A percentile compares a stretch with the other conserved stretches of the same genome.
Conservation (phyloP, 2,797 vertebrate genomes). For the Clarias fuscus region DNA sequence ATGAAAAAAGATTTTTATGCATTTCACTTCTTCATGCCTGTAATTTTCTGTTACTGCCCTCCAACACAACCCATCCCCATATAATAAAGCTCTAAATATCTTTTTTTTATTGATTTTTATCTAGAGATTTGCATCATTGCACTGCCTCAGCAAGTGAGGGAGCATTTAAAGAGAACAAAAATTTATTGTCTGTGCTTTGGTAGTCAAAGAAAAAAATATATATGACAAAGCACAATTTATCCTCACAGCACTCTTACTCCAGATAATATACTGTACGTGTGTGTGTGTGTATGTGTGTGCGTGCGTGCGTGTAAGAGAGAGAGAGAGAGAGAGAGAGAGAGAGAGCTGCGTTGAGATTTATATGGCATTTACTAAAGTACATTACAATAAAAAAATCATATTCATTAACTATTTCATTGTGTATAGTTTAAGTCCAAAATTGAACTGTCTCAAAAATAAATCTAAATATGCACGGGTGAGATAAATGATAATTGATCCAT, state of each 20-base stretch:
- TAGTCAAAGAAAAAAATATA: constrained; percentile 60
- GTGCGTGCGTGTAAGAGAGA: not conserved
- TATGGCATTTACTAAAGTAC: constrained; percentile 38
- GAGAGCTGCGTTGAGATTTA: constrained; percentile 61
- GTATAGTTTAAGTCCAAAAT: not conserved
- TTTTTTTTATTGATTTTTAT: constrained; percentile 65
- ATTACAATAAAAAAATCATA: constrained; percentile 62
- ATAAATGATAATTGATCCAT: not conserved
- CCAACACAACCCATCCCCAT: constrained; percentile 49
- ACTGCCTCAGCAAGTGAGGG: not conserved
- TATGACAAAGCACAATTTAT: constrained; percentile 58
- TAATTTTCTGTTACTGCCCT: constrained; percentile 54
- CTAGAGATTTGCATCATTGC: constrained; percentile 58
- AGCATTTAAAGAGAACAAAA: not conserved
- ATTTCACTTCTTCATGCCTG: not conserved
- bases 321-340: not conserved
- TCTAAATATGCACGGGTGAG: not conserved
- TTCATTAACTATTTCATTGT: constrained; percentile 55
- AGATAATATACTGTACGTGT: constrained; percentile 48
- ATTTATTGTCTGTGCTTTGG: constrained; percentile 39
- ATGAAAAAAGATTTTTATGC: not conserved
- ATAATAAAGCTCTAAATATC: constrained; percentile 63
- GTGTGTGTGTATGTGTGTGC: constrained; percentile 38
- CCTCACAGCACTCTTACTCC: constrained; percentile 56
- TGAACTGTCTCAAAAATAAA: not conserved